Evolutionary conservation across 1,140 invertebrate species (phyloP).

Genomic region (Drosophila setifemur): DNA sequence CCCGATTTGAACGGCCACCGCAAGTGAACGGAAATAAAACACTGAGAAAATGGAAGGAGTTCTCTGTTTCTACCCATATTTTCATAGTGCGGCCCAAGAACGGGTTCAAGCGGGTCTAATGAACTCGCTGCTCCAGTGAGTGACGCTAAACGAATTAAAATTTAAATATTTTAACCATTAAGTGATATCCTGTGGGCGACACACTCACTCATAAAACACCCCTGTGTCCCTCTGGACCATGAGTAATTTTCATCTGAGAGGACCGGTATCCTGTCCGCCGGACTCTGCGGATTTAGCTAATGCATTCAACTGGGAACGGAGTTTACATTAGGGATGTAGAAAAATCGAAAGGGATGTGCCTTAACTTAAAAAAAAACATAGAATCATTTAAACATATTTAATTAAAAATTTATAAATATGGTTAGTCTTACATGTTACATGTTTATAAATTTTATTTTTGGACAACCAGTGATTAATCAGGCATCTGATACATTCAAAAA

Average conservation of each 20-base stretch:
- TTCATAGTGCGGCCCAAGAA: constrained; percentile 4
- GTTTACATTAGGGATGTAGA: neutral
- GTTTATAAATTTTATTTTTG: too few species aligned
- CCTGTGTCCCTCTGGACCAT: constrained; percentile 41
- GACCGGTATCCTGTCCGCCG: constrained; percentile 13
- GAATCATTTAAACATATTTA: too few species aligned
- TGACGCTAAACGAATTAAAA: constrained; percentile 58
- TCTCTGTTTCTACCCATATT: neutral
- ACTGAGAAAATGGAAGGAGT: neutral
- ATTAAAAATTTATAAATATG: too few species aligned
- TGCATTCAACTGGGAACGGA: constrained; percentile 4
- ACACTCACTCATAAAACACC: constrained; percentile 7
- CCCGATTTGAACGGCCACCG: constrained; percentile 15
- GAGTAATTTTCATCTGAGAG: constrained; percentile 26
- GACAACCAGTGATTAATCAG: too few species aligned
- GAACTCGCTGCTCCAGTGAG: constrained; percentile 13
- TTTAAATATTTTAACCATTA: constrained; percentile 75
- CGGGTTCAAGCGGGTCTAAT: constrained; percentile 20
- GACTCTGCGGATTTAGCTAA: constrained; percentile 26
- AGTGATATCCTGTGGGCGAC: constrained; percentile 49
- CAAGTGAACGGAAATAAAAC: constrained; percentile 40
- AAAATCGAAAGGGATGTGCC: too few species aligned
- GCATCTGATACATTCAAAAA: too few species aligned
- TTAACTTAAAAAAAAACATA: too few species aligned
- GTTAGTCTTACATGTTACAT: too few species aligned